phyloP scores from a whole-genome alignment of 1,140 invertebrate species.

The Drosophila ercepeae region DNA sequence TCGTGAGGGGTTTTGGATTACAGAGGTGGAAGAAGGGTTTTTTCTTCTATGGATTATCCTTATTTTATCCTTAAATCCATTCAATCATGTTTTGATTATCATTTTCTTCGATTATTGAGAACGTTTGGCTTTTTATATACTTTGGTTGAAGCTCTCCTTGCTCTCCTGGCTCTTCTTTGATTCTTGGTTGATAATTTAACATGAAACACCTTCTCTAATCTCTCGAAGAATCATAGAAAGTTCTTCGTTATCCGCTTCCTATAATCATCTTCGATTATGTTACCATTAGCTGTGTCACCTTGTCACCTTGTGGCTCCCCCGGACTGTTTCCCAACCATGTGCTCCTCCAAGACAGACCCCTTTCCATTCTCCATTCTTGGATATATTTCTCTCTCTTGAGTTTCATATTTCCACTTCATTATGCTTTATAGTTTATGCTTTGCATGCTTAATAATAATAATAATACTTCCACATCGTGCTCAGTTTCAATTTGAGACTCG shows the following conservation, averaged over 20 bases:
- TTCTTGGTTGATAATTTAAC: slow-evolving; percentile 6
- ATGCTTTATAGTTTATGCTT: slow-evolving; percentile 82
- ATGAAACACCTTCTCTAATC: slow-evolving; percentile 28
- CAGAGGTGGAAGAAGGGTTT: too few relatives aligned
- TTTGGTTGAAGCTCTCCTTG: too few relatives aligned
- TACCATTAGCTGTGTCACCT: slow-evolving; percentile 61
- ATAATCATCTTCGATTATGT: slow-evolving; percentile 57
- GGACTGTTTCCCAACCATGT: too few relatives aligned
- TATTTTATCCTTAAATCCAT: too few relatives aligned
- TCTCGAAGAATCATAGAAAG: slow-evolving; percentile 35
- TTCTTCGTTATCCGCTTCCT: slow-evolving; percentile 32
- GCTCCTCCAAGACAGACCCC: too few relatives aligned
- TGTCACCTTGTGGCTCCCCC: slow-evolving; percentile 10
- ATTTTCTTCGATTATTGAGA: too few relatives aligned
- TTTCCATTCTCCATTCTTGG: slow-evolving; percentile 2
- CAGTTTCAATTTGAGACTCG: slow-evolving; percentile 76
- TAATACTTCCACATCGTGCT: slow-evolving; percentile 80
- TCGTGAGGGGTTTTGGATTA: too few relatives aligned
- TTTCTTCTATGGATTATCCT: too few relatives aligned
- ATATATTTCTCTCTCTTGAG: slow-evolving; percentile 33
- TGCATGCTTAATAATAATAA: slow-evolving; percentile 82
- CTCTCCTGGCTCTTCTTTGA: too few relatives aligned
- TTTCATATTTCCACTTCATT: slow-evolving; percentile 80
- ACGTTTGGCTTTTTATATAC: too few relatives aligned
- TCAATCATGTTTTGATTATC: too few relatives aligned